Conservation (phyloP, 2,113 vertebrate species). For the Lethenteron camtschaticum region DNA sequence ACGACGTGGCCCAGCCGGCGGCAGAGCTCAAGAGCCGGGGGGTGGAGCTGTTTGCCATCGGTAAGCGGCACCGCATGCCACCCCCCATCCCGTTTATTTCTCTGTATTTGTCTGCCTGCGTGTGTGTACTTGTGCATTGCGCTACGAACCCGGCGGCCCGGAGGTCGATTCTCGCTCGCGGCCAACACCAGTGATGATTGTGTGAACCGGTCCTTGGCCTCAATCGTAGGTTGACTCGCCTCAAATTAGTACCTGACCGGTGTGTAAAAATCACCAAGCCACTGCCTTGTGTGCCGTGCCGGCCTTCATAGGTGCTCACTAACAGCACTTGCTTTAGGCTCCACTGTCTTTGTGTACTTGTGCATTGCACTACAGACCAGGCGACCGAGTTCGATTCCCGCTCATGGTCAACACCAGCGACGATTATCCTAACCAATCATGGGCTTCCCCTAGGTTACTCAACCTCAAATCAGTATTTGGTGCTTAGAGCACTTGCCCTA, state of each 20-base stretch:
- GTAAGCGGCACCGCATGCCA: conserved; percentile 23
- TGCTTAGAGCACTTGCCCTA: too few species aligned
- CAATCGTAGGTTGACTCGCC: too few species aligned
- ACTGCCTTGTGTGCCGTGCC: too few species aligned
- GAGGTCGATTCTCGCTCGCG: neutral
- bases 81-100: too few species aligned
- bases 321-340: neutral
- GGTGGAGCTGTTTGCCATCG: conserved; percentile 59
- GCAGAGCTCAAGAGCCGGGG: conserved; percentile 37
- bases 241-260: neutral
- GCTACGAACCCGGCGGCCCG: neutral
- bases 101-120: neutral
- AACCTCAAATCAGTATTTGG: too few species aligned
- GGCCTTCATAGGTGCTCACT: too few species aligned
- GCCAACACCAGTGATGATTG: too few species aligned
- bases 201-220: too few species aligned
- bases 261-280: neutral
- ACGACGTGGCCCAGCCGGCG: conserved; percentile 41
- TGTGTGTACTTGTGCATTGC: neutral
- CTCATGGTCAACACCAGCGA: too few species aligned
- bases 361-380: neutral
- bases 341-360: neutral
- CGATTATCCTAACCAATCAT: too few species aligned
- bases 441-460: too few species aligned
- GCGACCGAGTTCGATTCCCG: neutral